These are phyloP conservation scores for Portunus trituberculatus DNA, from an alignment of 1,140 invertebrate genomes.

Conservation along the genomic window DNA sequence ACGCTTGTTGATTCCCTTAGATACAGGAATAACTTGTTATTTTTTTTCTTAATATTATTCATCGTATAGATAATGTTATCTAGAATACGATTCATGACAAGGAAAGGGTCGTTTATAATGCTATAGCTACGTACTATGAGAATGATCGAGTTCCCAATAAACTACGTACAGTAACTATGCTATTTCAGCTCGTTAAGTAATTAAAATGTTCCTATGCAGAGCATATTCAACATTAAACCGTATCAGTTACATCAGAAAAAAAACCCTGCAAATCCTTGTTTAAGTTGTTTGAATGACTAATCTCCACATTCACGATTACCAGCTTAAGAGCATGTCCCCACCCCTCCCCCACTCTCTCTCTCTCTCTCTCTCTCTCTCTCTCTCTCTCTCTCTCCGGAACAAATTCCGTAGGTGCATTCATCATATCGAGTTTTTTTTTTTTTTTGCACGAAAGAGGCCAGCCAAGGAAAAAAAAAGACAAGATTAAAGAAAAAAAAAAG, in stretches of 20 bases:
- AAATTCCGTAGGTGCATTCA: neutral
- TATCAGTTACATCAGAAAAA: neutral
- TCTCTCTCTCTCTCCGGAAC: neutral
- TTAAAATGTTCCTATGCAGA: neutral
- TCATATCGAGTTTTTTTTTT: neutral
- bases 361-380: neutral
- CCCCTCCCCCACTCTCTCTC: neutral
- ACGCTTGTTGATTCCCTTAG: neutral
- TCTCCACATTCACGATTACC: neutral
- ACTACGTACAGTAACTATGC: slow-evolving; percentile 42
- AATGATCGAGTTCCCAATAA: neutral
- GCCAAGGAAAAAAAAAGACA: neutral
- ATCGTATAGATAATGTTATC: neutral
- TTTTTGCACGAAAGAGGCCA: neutral
- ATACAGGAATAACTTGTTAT: neutral
- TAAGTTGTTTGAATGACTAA: neutral
- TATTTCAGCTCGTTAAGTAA: neutral
- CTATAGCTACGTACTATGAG: neutral
- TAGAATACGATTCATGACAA: neutral
- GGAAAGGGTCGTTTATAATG: too few relatives aligned
- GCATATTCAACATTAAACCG: neutral
- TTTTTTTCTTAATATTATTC: neutral
- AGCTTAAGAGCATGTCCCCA: neutral
- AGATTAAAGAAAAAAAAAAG: neutral
- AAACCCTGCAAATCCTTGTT: neutral